Conservation (phyloP, 2,888 invertebrate species). For the Peribatodes rhomboidaria region DNA sequence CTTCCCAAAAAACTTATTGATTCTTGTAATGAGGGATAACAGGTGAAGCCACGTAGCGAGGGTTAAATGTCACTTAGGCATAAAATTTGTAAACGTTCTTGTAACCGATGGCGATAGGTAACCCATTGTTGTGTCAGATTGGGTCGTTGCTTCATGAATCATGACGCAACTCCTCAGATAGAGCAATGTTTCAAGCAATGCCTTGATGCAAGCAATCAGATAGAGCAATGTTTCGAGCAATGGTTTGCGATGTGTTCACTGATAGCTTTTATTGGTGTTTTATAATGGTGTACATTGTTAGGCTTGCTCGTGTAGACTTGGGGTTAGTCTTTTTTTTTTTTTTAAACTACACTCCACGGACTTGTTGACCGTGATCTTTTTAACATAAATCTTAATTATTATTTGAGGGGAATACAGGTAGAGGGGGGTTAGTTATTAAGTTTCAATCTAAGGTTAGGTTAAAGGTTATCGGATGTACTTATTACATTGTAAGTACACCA, state of each 20-base stretch:
- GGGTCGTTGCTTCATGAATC: slow-evolving; percentile 21
- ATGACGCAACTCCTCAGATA: slow-evolving; percentile 35
- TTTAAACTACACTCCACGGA: too few species aligned
- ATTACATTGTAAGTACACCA: too few species aligned
- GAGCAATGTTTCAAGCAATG: slow-evolving; percentile 5
- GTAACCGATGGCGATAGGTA: slow-evolving; percentile 30
- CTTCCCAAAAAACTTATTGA: too few species aligned
- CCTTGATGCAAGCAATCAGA: slow-evolving; percentile 36
- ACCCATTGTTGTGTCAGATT: slow-evolving; percentile 34
- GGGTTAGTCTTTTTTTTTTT: neutral
- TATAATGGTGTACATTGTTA: neutral
- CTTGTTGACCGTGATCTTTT: neutral
- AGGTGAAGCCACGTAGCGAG: too few species aligned
- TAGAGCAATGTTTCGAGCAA: slow-evolving; percentile 6
- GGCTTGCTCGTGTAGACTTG: neutral
- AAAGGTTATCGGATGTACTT: too few species aligned
- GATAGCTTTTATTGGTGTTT: slow-evolving; percentile 4
- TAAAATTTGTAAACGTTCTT: slow-evolving; percentile 1
- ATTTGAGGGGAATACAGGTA: too few species aligned
- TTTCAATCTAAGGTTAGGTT: too few species aligned
- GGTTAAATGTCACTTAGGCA: slow-evolving; percentile 28
- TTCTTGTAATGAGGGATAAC: too few species aligned
- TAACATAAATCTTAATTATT: too few species aligned
- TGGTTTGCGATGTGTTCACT: neutral
- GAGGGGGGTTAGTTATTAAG: too few species aligned